phyloP scores from a whole-genome alignment of 2,797 vertebrate species.

The Centroberyx gerrardi region DNA sequence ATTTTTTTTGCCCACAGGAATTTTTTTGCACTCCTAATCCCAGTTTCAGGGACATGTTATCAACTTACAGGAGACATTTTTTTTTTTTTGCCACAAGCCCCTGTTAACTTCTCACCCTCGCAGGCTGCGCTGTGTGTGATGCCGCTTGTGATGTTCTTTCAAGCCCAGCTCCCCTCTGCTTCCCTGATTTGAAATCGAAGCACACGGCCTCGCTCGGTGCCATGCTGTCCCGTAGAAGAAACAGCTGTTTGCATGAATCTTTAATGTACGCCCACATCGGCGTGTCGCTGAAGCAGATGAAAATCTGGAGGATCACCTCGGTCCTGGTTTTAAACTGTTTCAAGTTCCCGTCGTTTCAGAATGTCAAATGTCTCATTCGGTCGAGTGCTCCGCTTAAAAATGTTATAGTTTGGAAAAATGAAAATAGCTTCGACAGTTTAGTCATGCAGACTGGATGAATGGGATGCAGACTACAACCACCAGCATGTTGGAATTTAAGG shows the following conservation, averaged over 20 bases:
- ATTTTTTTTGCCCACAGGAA: background rate
- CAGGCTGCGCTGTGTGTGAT: slow-evolving; percentile 12
- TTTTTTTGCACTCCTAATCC: background rate
- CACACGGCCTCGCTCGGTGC: slow-evolving; percentile 55
- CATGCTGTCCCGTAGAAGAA: slow-evolving; percentile 71
- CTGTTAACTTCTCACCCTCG: background rate
- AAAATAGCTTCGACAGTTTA: slow-evolving; percentile 5
- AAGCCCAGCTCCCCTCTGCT: slow-evolving; percentile 32
- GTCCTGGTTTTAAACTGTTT: slow-evolving; percentile 62
- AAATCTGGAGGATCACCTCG: slow-evolving; percentile 58
- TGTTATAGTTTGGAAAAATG: slow-evolving; percentile 25
- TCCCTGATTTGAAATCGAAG: slow-evolving; percentile 69
- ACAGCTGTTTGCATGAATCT: slow-evolving; percentile 86
- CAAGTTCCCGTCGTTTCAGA: slow-evolving; percentile 48
- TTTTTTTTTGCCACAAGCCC: background rate
- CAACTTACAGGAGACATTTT: background rate
- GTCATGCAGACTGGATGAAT: background rate
- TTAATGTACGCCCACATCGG: slow-evolving; percentile 77
- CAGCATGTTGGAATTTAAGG: background rate
- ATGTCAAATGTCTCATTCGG: slow-evolving; percentile 65
- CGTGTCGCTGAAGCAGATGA: slow-evolving; percentile 56
- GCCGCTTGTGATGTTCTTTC: slow-evolving; percentile 4
- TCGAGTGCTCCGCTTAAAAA: slow-evolving; percentile 52
- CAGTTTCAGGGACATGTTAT: background rate
- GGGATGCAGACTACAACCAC: background rate